Evolutionary conservation across 2,797 vertebrate species (phyloP), one percentile per base, ranked within the genome.

Genomic region (Zalophus californianus): DNA sequence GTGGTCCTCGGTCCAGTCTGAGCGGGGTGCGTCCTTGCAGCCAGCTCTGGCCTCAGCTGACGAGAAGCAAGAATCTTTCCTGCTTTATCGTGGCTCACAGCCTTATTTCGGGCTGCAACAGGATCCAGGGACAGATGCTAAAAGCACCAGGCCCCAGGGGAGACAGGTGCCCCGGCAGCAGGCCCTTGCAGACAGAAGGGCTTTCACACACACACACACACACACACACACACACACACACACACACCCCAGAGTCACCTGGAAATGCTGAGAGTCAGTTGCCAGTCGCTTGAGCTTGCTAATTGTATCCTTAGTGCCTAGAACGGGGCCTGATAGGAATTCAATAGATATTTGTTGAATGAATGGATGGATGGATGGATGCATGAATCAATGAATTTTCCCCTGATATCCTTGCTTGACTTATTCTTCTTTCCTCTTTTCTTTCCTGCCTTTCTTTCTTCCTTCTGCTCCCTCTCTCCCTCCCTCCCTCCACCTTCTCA

Each of bases 81-180:
- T 98, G 89, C n/a, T 96, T 93, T 5, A 27, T 25, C 44, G 90
- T 97, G 98, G 98, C 98, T 98, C 94, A 96, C 98, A 96, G 87
- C 96, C 97, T 98, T 99, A 99, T 99, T 99, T 99, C 96, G 93
- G 98, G 97, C 98, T 96, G 98, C 98, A 99, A 98, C 98, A 98
- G 97, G 98, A 98, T 98, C 98, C 8, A 97, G 98, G 97, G 91
- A 52, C 98, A 98, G 97, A 96, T 66, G 89, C 96, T 97, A 73
- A 96, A 92, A 97, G 95, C 96, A 90, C 91, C 87, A 96, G 94
- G 79, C 96, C 88, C 96, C 82, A 18, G 95, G 96, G 97, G 96
- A 91, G 96, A 98, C 97, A 98, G 98, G 97, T 97, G 98, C 54
- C 56, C 77, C 68, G 32, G 97, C 97, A 91, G 86, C 54, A 94